Evolutionary conservation across 2,797 vertebrate species (phyloP).

Genomic region (Neostethus bicornis): DNA sequence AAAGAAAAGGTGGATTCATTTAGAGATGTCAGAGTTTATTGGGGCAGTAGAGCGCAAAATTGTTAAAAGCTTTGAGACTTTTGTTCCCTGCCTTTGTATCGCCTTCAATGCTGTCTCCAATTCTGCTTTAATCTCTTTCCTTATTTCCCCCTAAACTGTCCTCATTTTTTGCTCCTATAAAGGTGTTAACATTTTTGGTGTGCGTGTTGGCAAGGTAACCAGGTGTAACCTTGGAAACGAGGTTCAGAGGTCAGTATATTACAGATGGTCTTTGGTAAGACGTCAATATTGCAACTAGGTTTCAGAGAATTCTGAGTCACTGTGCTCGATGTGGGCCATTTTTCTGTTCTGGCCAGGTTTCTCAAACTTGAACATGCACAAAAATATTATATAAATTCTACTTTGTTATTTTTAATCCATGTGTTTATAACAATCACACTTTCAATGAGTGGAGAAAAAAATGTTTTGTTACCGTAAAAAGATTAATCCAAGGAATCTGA

Average conservation of each 20-base stretch:
- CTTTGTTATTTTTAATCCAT: neutral
- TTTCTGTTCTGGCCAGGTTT: neutral
- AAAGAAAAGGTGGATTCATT: slow-evolving; percentile 12
- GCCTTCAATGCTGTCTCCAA: slow-evolving; percentile 33
- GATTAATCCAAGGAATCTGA: too few species aligned
- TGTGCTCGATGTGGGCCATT: slow-evolving; percentile 10
- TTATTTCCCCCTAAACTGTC: slow-evolving; percentile 50
- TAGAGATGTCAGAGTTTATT: slow-evolving; percentile 47
- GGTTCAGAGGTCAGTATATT: slow-evolving; percentile 61
- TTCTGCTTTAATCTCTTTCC: slow-evolving; percentile 38
- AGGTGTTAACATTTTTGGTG: slow-evolving; percentile 60
- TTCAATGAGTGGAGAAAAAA: neutral
- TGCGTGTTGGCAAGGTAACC: slow-evolving; percentile 37
- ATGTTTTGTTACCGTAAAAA: too few species aligned
- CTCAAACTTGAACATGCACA: too few species aligned
- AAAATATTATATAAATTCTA: neutral
- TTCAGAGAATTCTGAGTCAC: slow-evolving; percentile 25
- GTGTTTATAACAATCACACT: neutral
- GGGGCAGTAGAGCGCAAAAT: slow-evolving; percentile 46
- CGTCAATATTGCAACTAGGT: slow-evolving; percentile 46
- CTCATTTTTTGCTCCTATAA: slow-evolving; percentile 53
- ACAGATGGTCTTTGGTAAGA: slow-evolving; percentile 38
- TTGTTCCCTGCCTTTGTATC: slow-evolving; percentile 26
- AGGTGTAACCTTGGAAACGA: slow-evolving; percentile 61
- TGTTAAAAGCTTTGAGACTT: slow-evolving; percentile 21